phyloP scores from a whole-genome alignment of 2,797 vertebrate genomes.

The Linurgus olivaceus region DNA sequence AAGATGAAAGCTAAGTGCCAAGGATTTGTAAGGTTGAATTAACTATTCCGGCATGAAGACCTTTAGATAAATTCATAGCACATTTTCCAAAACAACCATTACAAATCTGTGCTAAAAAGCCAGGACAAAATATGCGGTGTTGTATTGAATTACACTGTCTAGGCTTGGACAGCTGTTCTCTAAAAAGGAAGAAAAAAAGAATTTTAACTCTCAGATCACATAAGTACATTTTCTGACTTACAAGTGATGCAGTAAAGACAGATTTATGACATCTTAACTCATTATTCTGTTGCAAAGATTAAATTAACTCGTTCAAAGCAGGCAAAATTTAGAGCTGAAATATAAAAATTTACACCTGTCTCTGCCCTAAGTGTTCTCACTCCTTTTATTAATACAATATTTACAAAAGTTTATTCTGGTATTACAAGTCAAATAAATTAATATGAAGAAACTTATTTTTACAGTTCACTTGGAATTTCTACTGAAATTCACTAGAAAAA shows the following conservation, averaged over 20 bases:
- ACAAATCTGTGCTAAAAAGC: constrained; percentile 58
- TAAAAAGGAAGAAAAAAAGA: not conserved
- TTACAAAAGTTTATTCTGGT: not conserved
- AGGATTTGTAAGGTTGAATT: constrained; percentile 61
- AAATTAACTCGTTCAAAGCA: not conserved
- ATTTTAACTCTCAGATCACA: constrained; percentile 7
- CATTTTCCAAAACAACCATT: constrained; percentile 76
- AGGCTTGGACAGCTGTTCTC: constrained; percentile 69
- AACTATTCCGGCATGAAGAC: constrained; percentile 49
- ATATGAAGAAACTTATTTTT: not conserved
- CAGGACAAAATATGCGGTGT: constrained; percentile 39
- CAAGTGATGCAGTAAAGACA: not conserved
- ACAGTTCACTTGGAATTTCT: not conserved
- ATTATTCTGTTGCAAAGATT: not conserved
- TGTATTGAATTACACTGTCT: constrained; percentile 67
- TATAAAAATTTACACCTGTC: not conserved
- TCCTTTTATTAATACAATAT: not conserved
- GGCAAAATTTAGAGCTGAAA: not conserved
- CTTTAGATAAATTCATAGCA: constrained; percentile 52
- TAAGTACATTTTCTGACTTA: constrained; percentile 26
- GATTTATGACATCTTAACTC: not conserved
- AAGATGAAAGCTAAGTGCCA: constrained; percentile 63
- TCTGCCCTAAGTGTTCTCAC: not conserved
- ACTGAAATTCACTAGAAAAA: not conserved
- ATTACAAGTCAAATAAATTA: not conserved